phyloP scores from a whole-genome alignment of 2,888 invertebrate genomes.

The Eumerus sabulonum region DNA sequence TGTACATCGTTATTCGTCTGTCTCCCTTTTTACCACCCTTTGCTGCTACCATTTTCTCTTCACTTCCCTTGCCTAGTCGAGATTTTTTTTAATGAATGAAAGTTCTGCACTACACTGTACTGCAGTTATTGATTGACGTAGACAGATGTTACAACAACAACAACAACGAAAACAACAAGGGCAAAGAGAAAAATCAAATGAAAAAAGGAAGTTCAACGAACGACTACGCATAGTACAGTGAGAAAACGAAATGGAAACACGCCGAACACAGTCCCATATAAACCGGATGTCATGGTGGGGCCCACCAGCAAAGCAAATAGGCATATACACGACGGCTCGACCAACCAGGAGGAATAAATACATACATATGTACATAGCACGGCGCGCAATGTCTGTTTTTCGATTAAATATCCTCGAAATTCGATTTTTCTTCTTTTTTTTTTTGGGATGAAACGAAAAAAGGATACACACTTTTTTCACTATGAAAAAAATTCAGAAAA shows the following conservation, averaged over 20 bases:
- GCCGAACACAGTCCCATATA: too few species aligned
- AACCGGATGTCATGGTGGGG: too few species aligned
- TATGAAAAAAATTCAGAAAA: not conserved
- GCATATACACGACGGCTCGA: constrained; percentile 1
- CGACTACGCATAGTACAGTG: constrained; percentile 10
- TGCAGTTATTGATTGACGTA: constrained; percentile 24
- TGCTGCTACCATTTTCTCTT: too few species aligned
- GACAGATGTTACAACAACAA: constrained; percentile 30
- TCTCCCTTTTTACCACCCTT: too few species aligned
- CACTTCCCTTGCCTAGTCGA: too few species aligned
- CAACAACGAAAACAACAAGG: too few species aligned
- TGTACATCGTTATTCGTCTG: too few species aligned
- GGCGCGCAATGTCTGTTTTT: constrained; percentile 59
- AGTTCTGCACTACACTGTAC: not conserved
- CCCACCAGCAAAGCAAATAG: too few species aligned
- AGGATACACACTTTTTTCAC: constrained; percentile 1
- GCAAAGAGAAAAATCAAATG: too few species aligned
- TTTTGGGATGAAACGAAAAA: constrained; percentile 57
- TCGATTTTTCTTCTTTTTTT: constrained; percentile 18
- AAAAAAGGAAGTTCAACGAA: constrained; percentile 32
- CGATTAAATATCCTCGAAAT: constrained; percentile 48
- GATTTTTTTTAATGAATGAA: too few species aligned
- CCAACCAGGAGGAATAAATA: constrained; percentile 51
- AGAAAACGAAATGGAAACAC: too few species aligned
- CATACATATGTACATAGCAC: constrained; percentile 24